Evolutionary conservation across 2,888 invertebrate genomes (phyloP), one percentile per base, ranked within the genome.

Genomic region (Tineola bisselliella): DNA sequence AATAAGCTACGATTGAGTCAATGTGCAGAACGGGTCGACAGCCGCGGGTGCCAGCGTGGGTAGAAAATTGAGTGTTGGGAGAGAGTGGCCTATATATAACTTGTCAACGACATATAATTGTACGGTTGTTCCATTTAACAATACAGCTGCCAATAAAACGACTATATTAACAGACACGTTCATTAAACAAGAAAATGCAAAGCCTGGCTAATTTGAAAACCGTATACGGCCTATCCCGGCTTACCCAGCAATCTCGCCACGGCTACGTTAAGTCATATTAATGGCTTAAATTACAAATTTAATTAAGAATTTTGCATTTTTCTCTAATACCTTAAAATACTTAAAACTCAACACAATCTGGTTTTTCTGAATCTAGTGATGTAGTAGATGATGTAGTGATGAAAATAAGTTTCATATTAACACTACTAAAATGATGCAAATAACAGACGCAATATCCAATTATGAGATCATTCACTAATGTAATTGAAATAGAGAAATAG

Each of bases 11-110:
- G 38, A n/a, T 38, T 10, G 38, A 38, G n/a, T 12, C 38, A 38
- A 65, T 72, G 71, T 71, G 74, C 71, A 67, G 3, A 67, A 15
- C 58, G 75, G 76, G 79, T 76, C 78, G 74, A 71, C 79, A 76
- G 74, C 77, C 77, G 72, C 64, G 64, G 68, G 66, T 69, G 73
- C 72, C 70, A 69, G 48, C 60, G 76, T 77, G 74, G 80, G 79
- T 76, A 81, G 81, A 68, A 77, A 80, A 81, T 77, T 71, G 73
- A 74, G 76, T 76, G 60, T 57, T 58, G 60, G 74, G 72, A 73
- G 75, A 74, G 70, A 69, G 68, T 66, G 33, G 31, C 58, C 56
- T 61, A 61, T 61, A 48, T 79, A 81, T 70, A 72, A 75, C 71
- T 72, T 72, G 75, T 75, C 74, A 77, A 75, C 74, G 73, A 75